These are phyloP conservation scores for Drosophila sproati DNA, from an alignment of 1,140 invertebrate genomes.

Conservation along the genomic window DNA sequence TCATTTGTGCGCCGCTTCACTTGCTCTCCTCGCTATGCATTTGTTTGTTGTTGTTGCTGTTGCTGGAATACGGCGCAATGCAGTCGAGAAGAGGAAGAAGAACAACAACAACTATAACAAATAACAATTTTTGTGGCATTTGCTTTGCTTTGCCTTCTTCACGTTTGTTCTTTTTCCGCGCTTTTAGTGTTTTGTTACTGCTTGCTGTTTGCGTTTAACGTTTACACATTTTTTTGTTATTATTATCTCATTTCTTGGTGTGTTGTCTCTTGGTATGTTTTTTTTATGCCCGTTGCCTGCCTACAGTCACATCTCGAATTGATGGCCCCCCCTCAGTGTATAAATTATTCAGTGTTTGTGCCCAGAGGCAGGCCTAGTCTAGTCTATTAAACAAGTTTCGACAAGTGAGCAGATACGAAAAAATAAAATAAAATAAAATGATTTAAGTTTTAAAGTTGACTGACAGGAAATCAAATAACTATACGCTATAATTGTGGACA, in stretches of 20 bases:
- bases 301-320: conserved; percentile 44
- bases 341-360: conserved; percentile 3
- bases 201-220: conserved; percentile 58
- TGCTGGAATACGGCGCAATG: conserved; percentile 48
- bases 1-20: conserved; percentile 64
- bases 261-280: conserved; percentile 22
- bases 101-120: conserved; percentile 34
- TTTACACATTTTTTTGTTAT: conserved; percentile 73
- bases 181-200: conserved; percentile 50
- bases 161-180: conserved; percentile 70
- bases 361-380: conserved; percentile 8
- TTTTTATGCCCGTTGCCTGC: conserved; percentile 33
- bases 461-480: background rate
- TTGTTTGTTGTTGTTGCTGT: conserved; percentile 67
- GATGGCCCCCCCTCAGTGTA: conserved; percentile 10
- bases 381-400: conserved; percentile 16
- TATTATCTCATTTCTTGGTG: conserved; percentile 80
- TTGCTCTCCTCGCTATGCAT: conserved; percentile 48
- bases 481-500: background rate
- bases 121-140: conserved; percentile 47
- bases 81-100: conserved; percentile 33
- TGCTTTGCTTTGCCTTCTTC: conserved; percentile 28
- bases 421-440: conserved; percentile 1
- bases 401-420: conserved; percentile 1
- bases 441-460: background rate